These are phyloP conservation scores for Congeria kusceri DNA, from an alignment of 2,888 invertebrate species.

Conservation along the genomic window DNA sequence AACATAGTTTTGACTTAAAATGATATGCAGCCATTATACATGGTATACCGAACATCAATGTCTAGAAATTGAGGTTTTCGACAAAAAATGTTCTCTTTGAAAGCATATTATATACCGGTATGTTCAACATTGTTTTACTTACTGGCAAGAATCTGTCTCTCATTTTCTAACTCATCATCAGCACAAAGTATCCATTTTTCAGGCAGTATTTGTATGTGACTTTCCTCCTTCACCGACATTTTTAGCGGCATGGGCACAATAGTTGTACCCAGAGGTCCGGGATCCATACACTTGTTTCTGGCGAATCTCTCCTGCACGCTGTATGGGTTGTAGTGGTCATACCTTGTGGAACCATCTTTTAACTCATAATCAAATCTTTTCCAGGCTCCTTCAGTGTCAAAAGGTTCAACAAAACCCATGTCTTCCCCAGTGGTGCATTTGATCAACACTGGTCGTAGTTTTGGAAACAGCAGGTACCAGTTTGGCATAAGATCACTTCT, in stretches of 20 bases:
- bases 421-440: slow-evolving; percentile 75
- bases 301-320: slow-evolving; percentile 73
- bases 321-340: slow-evolving; percentile 76
- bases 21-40: too few relatives aligned
- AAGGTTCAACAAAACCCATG: slow-evolving; percentile 75
- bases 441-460: slow-evolving; percentile 70
- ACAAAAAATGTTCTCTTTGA: too few relatives aligned
- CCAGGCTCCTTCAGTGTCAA: slow-evolving; percentile 76
- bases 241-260: slow-evolving; percentile 74
- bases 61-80: too few relatives aligned
- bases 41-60: too few relatives aligned
- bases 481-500: slow-evolving; percentile 78
- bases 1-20: too few relatives aligned
- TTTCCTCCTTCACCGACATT: slow-evolving; percentile 38
- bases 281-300: slow-evolving; percentile 49
- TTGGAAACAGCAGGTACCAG: slow-evolving; percentile 76
- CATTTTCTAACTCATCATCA: slow-evolving; percentile 57
- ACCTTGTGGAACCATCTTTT: slow-evolving; percentile 55
- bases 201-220: slow-evolving; percentile 38
- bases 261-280: slow-evolving; percentile 31
- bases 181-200: slow-evolving; percentile 65
- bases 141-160: slow-evolving; percentile 74
- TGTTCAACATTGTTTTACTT: slow-evolving; percentile 22
- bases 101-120: too few relatives aligned
- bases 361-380: slow-evolving; percentile 78